Percentiles rank a stretch among this genome's conserved stretches.
Evolutionary conservation across 2,888 invertebrate genomes (phyloP).

Genomic region (Timema podura): DNA sequence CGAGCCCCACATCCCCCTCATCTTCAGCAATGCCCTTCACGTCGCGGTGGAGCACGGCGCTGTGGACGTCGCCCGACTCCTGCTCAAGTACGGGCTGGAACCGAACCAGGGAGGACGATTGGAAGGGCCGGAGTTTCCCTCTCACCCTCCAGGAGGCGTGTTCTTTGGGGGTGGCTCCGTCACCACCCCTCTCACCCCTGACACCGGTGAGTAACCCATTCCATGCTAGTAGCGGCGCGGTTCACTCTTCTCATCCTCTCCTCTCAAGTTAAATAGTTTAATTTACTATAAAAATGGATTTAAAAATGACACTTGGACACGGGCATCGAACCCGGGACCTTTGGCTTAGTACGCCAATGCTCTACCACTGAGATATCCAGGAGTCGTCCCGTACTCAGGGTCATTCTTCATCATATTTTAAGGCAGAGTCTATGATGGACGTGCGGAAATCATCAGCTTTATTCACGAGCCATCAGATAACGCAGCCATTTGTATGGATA

Average conservation of each 20-base stretch:
- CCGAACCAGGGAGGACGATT: slow-evolving; percentile 51
- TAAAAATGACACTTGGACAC: too few relatives aligned
- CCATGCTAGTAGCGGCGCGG: neutral
- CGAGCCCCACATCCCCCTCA: slow-evolving; percentile 40
- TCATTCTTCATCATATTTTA: too few relatives aligned
- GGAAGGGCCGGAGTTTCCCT: slow-evolving; percentile 30
- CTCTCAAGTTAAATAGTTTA: neutral
- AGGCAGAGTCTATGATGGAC: too few relatives aligned
- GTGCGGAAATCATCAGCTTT: too few relatives aligned
- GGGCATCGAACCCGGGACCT: too few relatives aligned
- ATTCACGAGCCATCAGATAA: too few relatives aligned
- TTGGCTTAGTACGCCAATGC: too few relatives aligned
- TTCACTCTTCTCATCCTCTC: neutral
- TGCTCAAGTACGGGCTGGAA: slow-evolving; percentile 53
- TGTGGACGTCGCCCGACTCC: slow-evolving; percentile 49
- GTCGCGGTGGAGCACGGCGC: slow-evolving; percentile 55
- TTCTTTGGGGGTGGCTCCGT: slow-evolving; percentile 21
- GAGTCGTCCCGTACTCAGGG: too few relatives aligned
- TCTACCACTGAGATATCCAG: too few relatives aligned
- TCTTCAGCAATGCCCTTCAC: slow-evolving; percentile 54
- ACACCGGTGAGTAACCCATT: slow-evolving; percentile 34
- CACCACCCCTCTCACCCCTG: slow-evolving; percentile 17
- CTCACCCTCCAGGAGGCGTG: slow-evolving; percentile 20
- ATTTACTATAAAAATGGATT: too few relatives aligned
- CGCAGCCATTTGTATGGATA: too few relatives aligned